Evolutionary conservation across 2,113 vertebrate species (phyloP), one percentile per base, ranked within the genome.

Genomic region (Antechinus stuartii): DNA sequence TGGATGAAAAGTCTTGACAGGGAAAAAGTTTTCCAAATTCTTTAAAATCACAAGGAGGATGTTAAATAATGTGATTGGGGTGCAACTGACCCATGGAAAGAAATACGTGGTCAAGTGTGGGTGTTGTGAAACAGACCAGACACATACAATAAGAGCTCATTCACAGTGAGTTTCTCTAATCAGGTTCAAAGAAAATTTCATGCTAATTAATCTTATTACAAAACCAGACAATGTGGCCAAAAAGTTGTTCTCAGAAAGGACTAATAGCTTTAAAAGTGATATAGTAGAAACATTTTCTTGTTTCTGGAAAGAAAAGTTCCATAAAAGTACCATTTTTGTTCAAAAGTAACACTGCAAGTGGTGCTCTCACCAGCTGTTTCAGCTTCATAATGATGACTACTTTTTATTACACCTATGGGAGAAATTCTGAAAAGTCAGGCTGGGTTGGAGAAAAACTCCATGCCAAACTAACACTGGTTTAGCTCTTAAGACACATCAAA

Each of bases 341-440:
- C 23, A 23, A 89, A 97, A 61, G 91, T 11, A 92, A 27, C 22
- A 7, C 10, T 57, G 42, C 90, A 91, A 94, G 91, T 95, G 0
- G 14, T 50, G 27, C 49, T 76, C 30, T 8, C 93, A 93, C 24
- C 49, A 96, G 46, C 92, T 89, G n/a, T 6, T 68, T 22, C 89
- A 93, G 24, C 30, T 95, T 92, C 10, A 11, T 76, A 92, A 61
- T 49, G 91, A 4, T n/a, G 91, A 30, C 24, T 95, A 9, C 12
- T 30, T 92, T 47, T 84, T 94, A 89, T 25, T 53, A 91, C n/a
- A 23, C 47, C 94, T 52, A 22, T 22, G 94, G 16, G 26, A 93
- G 24, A 94, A 47, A 42, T 27, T 2, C 35, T 93, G 9, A 91
- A 95, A 97, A 93, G n/a, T 50, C 53, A 96, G 93, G 92, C 84